Percentiles rank a stretch among this genome's conserved stretches.
Evolutionary conservation across 2,113 vertebrate genomes (phyloP).

Genomic region (Sporophila hypoxantha): DNA sequence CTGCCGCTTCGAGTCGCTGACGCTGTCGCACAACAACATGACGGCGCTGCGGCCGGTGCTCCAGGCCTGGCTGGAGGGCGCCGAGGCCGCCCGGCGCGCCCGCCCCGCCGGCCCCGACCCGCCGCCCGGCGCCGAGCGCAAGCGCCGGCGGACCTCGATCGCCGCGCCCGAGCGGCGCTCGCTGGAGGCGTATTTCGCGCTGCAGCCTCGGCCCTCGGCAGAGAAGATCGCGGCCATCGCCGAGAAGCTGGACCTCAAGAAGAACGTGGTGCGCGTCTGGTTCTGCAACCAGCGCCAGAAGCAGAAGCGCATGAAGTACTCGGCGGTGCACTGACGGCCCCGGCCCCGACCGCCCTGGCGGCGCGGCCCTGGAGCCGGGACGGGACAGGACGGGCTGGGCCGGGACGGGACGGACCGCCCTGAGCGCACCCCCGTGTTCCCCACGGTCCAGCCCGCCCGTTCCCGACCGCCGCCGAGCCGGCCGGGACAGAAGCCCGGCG

Average conservation of each 20-base stretch:
- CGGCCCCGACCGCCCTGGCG: too few species aligned
- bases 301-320: conserved; percentile 99
- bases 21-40: background rate
- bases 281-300: conserved; percentile 99
- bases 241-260: conserved; percentile 97
- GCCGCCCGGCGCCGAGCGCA: background rate
- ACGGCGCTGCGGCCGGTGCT: background rate
- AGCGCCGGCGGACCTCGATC: conserved; percentile 83
- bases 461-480: background rate
- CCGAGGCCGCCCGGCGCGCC: background rate
- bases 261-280: conserved; percentile 98
- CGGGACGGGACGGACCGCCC: background rate
- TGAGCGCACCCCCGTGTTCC: too few species aligned
- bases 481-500: background rate
- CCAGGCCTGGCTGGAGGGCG: background rate
- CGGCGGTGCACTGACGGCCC: conserved; percentile 65
- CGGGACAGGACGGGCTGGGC: too few species aligned
- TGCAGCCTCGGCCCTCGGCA: conserved; percentile 93
- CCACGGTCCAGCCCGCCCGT: too few species aligned
- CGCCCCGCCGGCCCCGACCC: background rate
- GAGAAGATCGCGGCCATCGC: conserved; percentile 98
- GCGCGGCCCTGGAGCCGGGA: too few species aligned
- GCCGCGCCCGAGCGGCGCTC: conserved; percentile 94
- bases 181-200: conserved; percentile 94
- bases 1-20: background rate